Base-by-base conservation (phyloP, 2,113 vertebrate species). In the Hippolais icterina region DNA sequence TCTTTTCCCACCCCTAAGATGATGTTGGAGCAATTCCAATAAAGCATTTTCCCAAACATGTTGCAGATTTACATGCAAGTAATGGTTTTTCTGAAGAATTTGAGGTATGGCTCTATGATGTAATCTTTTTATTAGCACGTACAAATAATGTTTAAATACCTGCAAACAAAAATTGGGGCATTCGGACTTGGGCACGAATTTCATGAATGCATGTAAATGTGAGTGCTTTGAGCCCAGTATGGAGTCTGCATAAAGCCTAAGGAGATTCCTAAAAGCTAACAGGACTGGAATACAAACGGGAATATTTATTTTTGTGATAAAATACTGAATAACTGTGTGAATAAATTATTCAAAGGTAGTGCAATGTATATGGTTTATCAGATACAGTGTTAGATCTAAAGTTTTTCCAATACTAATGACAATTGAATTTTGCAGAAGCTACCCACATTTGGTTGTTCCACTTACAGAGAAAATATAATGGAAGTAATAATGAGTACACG, bases 21-120 rank as follows among this genome's bases (percentile, higher is more conserved):
- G 98, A 99, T 82, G 97, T 98, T 89, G 98, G 98, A 83, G 94
- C 98, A 93, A 98, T 99, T 94, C 98, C 98, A 81, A 97, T 98
- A 96, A 98, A 98, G 95, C 98, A 99, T 92, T 99, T 99, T 95
- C 98, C 99, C 87, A 98, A 98, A 95, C 99, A 99, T 75, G 99
- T 99, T 86, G 97, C 98, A 72, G 98, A 99, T 77, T 99, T 99
- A 94, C 99, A 99, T 97, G 96, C 98, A 97, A 98, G 97, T 86
- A 98, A 95, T 96, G 98, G 98, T 60, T 99, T 99, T 97, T 98
- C 98, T 63, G 97, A 97, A 97, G 99, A 99, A 97, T 99, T 99
- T 98, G 98, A 99, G 99, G 99, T 99, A 98, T 75, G 98, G 89
- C 83, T 97, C 80, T 94, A 88, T 64, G 74, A 88, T 12, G 19